Conservation (phyloP, 1,140 invertebrate genomes). For the Gonatopus flavifemur region DNA sequence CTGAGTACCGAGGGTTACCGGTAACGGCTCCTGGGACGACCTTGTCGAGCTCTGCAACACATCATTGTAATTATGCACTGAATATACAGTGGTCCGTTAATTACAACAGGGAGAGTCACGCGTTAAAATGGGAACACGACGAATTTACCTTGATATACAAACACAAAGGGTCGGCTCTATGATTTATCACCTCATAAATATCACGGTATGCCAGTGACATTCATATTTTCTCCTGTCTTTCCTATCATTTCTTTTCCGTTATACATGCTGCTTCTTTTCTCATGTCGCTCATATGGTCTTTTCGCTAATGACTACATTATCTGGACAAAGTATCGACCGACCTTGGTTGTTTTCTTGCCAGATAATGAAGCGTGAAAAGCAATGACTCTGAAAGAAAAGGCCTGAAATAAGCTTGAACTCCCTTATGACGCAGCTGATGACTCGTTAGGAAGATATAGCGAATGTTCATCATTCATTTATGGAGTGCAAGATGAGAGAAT, state of each 20-base stretch:
- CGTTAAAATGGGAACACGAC: slow-evolving; percentile 39
- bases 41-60: slow-evolving; percentile 58
- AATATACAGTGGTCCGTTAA: slow-evolving; percentile 58
- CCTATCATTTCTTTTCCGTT: slow-evolving; percentile 4
- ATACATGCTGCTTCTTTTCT: too few species aligned
- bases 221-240: too few species aligned
- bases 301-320: too few species aligned
- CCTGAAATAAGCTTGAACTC: too few species aligned
- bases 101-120: slow-evolving; percentile 48
- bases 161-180: slow-evolving; percentile 42
- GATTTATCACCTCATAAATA: slow-evolving; percentile 54
- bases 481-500: too few species aligned
- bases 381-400: background rate
- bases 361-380: background rate
- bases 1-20: slow-evolving; percentile 54
- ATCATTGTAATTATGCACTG: slow-evolving; percentile 58
- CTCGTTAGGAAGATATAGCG: too few species aligned
- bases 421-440: too few species aligned
- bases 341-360: background rate
- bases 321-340: too few species aligned
- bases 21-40: slow-evolving; percentile 53
- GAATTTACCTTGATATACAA: slow-evolving; percentile 59
- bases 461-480: too few species aligned
- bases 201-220: slow-evolving; percentile 13
- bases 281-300: too few species aligned